A percentile compares a stretch with the other conserved stretches of the same genome.
phyloP scores from a whole-genome alignment of 2,113 vertebrate species.

The Ovis aries region ARS-UI_Ramb_v3.0 NC_056056.1:6646001-6646500 shows the following conservation, averaged over 20 bases:
- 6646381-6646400: fast-evolving
- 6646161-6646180: background rate
- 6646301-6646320: background rate
- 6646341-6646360: background rate
- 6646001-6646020: background rate
- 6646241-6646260: fast-evolving
- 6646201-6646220: background rate
- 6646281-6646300: fast-evolving
- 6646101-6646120: background rate
- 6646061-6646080: background rate
- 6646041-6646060: background rate
- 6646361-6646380: fast-evolving
- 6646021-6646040: background rate
- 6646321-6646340: background rate
- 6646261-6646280: background rate
- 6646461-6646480: fast-evolving
- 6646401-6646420: background rate
- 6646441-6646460: fast-evolving
- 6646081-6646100: background rate
- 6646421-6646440: background rate
- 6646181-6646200: background rate
- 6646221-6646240: background rate
- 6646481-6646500: background rate
- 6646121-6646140: background rate
- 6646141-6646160: background rate